phyloP scores from a whole-genome alignment of 2,888 invertebrate genomes.

The Watsonalla binaria region DNA sequence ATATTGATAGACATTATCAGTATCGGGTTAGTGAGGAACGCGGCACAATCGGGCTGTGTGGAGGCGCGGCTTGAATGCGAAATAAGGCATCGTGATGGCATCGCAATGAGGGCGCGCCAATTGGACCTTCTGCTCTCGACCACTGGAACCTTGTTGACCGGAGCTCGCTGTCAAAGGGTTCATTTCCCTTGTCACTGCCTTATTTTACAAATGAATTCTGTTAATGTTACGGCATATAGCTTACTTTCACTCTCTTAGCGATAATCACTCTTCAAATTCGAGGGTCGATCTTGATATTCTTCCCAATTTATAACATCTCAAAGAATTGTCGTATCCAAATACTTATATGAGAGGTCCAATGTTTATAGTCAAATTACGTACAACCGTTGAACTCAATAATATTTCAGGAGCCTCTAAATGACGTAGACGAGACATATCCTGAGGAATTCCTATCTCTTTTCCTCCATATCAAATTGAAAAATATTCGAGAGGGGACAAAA shows the following conservation, averaged over 20 bases:
- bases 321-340: background rate
- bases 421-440: slow-evolving; percentile 3
- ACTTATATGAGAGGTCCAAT: background rate
- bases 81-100: slow-evolving; percentile 16
- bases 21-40: slow-evolving; percentile 18
- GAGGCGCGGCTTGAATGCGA: slow-evolving; percentile 16
- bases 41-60: slow-evolving; percentile 19
- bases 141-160: background rate
- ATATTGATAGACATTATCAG: slow-evolving; percentile 23
- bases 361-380: background rate
- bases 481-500: slow-evolving; percentile 28
- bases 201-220: no score
- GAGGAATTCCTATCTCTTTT: slow-evolving; percentile 7
- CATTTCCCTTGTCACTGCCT: background rate
- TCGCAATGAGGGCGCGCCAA: slow-evolving; percentile 2
- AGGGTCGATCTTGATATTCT: no score
- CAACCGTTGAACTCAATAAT: background rate
- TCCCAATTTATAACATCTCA: no score
- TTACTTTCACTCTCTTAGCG: no score
- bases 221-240: no score
- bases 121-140: background rate
- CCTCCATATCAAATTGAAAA: slow-evolving; percentile 39
- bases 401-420: background rate
- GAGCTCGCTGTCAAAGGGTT: background rate
- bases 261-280: no score